phyloP scores from a whole-genome alignment of 92 coral and sea anemone species.

The Siderastrea siderea region DNA sequence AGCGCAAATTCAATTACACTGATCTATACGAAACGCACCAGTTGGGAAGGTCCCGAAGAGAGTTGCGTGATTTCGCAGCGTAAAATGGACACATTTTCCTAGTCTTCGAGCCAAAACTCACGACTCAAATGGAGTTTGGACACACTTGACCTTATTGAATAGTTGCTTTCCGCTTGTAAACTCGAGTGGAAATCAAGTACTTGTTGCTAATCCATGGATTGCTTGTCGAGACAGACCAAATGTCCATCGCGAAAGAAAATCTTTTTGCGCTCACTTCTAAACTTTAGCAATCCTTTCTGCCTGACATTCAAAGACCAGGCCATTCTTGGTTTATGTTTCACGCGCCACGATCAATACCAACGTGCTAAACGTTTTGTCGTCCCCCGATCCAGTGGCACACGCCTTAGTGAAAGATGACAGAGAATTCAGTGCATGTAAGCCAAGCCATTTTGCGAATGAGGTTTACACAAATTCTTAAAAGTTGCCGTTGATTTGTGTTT shows the following conservation, averaged over 20 bases:
- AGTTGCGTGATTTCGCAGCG: not conserved
- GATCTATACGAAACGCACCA: not conserved
- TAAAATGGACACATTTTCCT: not conserved
- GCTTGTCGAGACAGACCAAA: not conserved
- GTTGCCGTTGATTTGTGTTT: not conserved
- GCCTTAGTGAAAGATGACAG: slow-evolving; percentile 15
- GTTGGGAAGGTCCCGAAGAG: not conserved
- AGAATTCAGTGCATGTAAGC: no score
- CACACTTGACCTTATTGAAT: slow-evolving; percentile 33
- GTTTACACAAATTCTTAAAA: not conserved
- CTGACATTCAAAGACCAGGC: not conserved
- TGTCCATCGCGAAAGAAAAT: not conserved
- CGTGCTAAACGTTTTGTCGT: slow-evolving; percentile 31
- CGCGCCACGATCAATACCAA: slow-evolving; percentile 12
- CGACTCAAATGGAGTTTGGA: not conserved
- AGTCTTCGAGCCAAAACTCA: not conserved
- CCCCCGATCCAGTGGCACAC: slow-evolving; percentile 3
- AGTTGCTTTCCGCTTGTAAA: slow-evolving; percentile 4
- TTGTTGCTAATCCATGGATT: slow-evolving; percentile 5
- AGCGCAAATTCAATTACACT: not conserved
- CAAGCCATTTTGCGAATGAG: not conserved
- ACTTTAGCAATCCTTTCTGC: not conserved
- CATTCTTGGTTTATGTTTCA: not conserved
- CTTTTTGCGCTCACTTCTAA: not conserved
- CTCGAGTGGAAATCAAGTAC: slow-evolving; percentile 18